Conservation (phyloP, 2,113 vertebrate genomes). For the Ctenomys sociabilis region DNA sequence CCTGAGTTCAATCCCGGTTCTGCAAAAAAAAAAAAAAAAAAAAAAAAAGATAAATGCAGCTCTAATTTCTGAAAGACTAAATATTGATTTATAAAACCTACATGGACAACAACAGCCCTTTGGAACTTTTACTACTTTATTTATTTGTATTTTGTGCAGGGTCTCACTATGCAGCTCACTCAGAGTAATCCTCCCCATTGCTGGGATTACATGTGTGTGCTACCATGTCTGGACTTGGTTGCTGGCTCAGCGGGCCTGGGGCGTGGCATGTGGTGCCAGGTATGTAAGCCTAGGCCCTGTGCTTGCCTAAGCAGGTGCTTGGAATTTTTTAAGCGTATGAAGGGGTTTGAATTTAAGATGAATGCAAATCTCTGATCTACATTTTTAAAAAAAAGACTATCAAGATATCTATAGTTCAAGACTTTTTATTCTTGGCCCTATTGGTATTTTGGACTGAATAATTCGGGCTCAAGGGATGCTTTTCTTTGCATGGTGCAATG, state of each 20-base stretch:
- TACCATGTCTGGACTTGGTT: no score
- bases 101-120: neutral
- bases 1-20: no score
- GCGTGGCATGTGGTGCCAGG: no score
- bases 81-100: constrained; percentile 2
- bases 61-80: constrained; percentile 31
- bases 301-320: neutral
- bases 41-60: constrained; percentile 10
- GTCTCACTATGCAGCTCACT: no score
- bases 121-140: neutral
- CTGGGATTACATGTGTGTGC: no score
- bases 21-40: no score
- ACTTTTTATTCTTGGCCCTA: neutral
- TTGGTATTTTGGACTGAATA: neutral
- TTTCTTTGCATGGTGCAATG: neutral
- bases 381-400: neutral
- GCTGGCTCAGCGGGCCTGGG: no score
- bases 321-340: neutral
- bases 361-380: neutral
- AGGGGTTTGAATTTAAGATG: neutral
- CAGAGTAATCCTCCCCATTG: no score
- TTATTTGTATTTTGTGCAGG: no score
- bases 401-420: neutral
- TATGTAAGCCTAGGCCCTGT: no score
- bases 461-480: neutral